Evolutionary conservation across 2,113 vertebrate genomes (phyloP), one percentile per base, ranked within the genome.

Genomic region (Aramus guarauna): DNA sequence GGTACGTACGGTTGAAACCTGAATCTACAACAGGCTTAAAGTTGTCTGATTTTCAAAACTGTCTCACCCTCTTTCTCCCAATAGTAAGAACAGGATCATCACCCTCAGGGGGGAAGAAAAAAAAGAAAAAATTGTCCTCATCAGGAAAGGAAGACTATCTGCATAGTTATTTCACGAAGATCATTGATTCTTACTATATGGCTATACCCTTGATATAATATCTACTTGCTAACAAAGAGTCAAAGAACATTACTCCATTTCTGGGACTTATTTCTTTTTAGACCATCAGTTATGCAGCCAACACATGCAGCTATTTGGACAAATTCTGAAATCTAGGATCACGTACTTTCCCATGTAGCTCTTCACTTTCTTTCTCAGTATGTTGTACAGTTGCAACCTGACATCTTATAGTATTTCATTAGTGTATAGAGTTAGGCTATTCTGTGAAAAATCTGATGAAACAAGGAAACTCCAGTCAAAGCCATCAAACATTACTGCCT

Each of bases 391-490:
- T 45, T 75, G n/a, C 60, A 75, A 67, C 23, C 16, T 85, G 93
- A 68, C 86, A 48, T 56, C 34, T 32, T 72, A 64, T 55, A 92
- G 37, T 50, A 86, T 88, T 93, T 90, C 79, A 77, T 67, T 88
- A 67, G 11, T 39, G 11, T 27, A 36, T 1, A 30, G 22, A 67
- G n/a, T 52, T 67, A 77, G 53, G 43, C 52, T 71, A 55, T 22
- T 80, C 64, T 62, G 5, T 63, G 19, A 96, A 93, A 94, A 60
- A 63, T 36, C 52, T 71, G 64, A 94, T 43, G 58, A 60, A 94
- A 94, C 23, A 75, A 71, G 60, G 29, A 81, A 96, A 91, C 8
- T 74, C 52, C 71, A 95, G 32, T 73, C 83, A 91, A 96, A 93
- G 6, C 15, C 75, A 32, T 82, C 83, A 92, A 71, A 85, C 15